Base-by-base conservation (phyloP, 2,113 vertebrate genomes). In the Dendrocopos noguchii region DNA sequence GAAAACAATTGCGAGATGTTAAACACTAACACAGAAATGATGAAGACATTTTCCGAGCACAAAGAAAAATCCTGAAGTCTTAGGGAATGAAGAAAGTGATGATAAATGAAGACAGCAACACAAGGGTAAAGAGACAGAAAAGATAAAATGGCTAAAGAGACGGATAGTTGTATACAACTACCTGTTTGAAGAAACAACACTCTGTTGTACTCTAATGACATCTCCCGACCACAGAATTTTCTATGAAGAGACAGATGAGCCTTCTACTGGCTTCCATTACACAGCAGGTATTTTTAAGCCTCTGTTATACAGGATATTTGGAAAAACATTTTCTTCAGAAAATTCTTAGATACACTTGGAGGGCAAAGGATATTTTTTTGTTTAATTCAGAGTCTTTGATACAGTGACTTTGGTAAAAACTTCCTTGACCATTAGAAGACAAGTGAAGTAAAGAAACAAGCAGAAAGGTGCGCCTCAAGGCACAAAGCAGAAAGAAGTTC, bases 81-180 rank as follows among this genome's bases (percentile, higher is more conserved):
- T 59, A 36, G 74, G n/a, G 86, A 95, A 88, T n/a, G 83, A 84
- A 81, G 80, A 81, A 96, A 90, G 90, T 85, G 72, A 68, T 95
- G 95, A 95, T 91, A 94, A 94, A 96, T 95, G 84, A 91, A 94
- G 86, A 87, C 87, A 94, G 24, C 76, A 78, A 0, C 78, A 92
- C 94, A 96, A 96, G 91, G 92, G 88, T 91, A 96, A 95, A 94
- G 90, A 96, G 84, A 94, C 93, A 92, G 72, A 78, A 78, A 95
- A 96, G 91, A 93, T 89, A 73, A 94, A 96, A 96, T 88, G 86
- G 73, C 90, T 95, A 73, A 94, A 92, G 68, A 92, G 73, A 85
- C 60, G 92, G 89, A 90, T 61, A 81, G 50, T 92, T 94, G 94
- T 92, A 90, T 72, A 94, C 84, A 91, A 80, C 79, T 85, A 85